phyloP scores from a whole-genome alignment of 1,140 invertebrate genomes.

The Camponotus floridanus region DNA sequence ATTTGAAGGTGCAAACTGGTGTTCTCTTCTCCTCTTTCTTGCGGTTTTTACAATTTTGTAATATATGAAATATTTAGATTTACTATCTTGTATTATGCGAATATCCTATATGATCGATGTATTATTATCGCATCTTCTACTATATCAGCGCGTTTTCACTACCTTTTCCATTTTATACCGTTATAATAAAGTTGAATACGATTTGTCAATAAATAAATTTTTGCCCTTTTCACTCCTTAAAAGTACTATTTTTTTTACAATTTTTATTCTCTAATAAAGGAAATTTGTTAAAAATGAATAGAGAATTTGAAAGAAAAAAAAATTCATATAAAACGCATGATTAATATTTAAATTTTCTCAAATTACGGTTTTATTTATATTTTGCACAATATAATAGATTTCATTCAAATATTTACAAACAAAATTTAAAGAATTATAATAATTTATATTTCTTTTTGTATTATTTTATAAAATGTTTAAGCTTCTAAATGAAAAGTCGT shows the following conservation, averaged over 20 bases:
- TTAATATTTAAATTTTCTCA: too few relatives aligned
- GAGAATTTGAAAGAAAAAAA: not conserved
- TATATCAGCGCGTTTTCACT: slow-evolving; percentile 9
- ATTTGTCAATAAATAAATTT: slow-evolving; percentile 64
- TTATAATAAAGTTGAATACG: slow-evolving; percentile 75
- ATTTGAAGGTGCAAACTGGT: too few relatives aligned
- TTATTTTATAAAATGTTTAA: too few relatives aligned
- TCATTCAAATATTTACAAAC: too few relatives aligned
- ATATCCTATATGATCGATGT: slow-evolving; percentile 18
- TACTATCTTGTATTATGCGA: slow-evolving; percentile 15
- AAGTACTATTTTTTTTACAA: slow-evolving; percentile 14
- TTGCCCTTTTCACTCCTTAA: slow-evolving; percentile 7
- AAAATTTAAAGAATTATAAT: too few relatives aligned
- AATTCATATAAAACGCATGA: too few relatives aligned
- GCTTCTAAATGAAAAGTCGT: too few relatives aligned
- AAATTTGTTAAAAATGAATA: not conserved
- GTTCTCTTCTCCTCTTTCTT: not conserved
- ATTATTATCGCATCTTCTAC: slow-evolving; percentile 43
- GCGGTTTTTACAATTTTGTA: slow-evolving; percentile 70
- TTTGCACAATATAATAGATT: too few relatives aligned
- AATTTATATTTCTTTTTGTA: too few relatives aligned
- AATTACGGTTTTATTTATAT: too few relatives aligned
- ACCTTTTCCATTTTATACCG: slow-evolving; percentile 75
- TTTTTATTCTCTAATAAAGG: not conserved
- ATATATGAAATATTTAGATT: slow-evolving; percentile 53